These are phyloP conservation scores for Siphamia tubifer DNA, from an alignment of 2,113 vertebrate species.

Conservation along the genomic window DNA sequence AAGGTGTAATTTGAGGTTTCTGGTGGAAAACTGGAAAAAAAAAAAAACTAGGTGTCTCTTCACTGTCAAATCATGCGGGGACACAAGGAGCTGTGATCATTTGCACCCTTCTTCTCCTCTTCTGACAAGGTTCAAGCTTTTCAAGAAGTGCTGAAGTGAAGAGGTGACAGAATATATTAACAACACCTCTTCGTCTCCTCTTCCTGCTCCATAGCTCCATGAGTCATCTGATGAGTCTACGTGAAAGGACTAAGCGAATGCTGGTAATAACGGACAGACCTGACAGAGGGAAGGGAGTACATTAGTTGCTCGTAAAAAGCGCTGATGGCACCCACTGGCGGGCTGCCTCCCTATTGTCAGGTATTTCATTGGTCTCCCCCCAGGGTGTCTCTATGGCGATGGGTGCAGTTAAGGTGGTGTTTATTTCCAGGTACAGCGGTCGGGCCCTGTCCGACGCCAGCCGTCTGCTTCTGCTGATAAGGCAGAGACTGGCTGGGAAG, in stretches of 20 bases:
- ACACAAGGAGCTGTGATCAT: slow-evolving; percentile 2
- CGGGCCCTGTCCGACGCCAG: slow-evolving; percentile 47
- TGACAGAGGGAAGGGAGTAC: slow-evolving; percentile 32
- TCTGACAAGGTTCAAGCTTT: slow-evolving; percentile 9
- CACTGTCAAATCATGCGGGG: slow-evolving; percentile 27
- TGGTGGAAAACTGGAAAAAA: slow-evolving; percentile 3
- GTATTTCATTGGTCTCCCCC: slow-evolving; percentile 36
- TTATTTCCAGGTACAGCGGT: slow-evolving; percentile 55
- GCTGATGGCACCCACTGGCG: slow-evolving; percentile 27
- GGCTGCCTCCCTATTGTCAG: slow-evolving; percentile 29
- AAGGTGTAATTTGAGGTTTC: slow-evolving; percentile 68
- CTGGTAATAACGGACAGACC: slow-evolving; percentile 15
- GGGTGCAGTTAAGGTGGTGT: slow-evolving; percentile 50
- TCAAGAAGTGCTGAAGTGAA: not conserved
- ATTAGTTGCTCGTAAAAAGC: slow-evolving; percentile 60
- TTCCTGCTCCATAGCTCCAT: not conserved
- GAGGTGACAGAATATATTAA: slow-evolving; percentile 25
- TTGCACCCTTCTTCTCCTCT: not conserved
- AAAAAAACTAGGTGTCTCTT: not conserved
- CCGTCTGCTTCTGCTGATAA: slow-evolving; percentile 59
- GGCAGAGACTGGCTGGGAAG: slow-evolving; percentile 34
- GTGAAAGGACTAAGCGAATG: not conserved
- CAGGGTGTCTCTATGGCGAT: slow-evolving; percentile 33
- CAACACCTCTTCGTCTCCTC: slow-evolving; percentile 6
- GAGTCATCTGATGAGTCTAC: slow-evolving; percentile 39